phyloP scores from a whole-genome alignment of 2,113 vertebrate genomes.

The Xyliphius kryptos region DNA sequence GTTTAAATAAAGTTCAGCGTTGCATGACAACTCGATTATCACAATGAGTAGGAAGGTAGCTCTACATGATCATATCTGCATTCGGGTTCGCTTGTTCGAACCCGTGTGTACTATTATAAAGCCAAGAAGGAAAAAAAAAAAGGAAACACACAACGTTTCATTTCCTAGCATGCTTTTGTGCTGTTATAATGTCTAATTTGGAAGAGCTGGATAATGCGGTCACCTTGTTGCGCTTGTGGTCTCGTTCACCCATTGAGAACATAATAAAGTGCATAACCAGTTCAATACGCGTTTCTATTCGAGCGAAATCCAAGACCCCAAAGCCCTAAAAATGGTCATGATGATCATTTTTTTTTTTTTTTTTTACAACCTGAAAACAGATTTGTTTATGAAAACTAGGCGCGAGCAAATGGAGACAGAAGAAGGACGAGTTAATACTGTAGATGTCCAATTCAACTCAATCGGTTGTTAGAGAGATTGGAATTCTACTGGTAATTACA shows the following conservation, averaged over 20 bases:
- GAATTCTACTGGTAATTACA: conserved; percentile 11
- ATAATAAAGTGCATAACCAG: conserved; percentile 29
- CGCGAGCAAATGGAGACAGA: conserved; percentile 13
- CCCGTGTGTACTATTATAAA: too few species aligned
- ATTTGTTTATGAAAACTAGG: conserved; percentile 19
- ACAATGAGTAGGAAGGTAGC: conserved; percentile 39
- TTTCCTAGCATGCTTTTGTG: conserved; percentile 34
- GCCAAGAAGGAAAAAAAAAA: conserved; percentile 31
- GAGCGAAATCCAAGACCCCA: too few species aligned
- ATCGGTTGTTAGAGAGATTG: not conserved
- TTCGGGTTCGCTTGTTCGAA: conserved; percentile 13
- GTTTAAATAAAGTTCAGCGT: conserved; percentile 37
- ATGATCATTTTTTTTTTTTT: conserved; percentile 3
- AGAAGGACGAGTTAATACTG: conserved; percentile 10
- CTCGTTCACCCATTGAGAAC: conserved; percentile 29
- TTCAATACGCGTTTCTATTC: conserved; percentile 31
- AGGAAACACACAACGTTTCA: conserved; percentile 23
- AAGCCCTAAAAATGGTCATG: too few species aligned
- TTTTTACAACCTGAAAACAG: conserved; percentile 18
- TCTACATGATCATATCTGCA: conserved; percentile 36
- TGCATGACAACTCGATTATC: conserved; percentile 32
- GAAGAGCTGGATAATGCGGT: conserved; percentile 43
- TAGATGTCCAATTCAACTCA: conserved; percentile 17
- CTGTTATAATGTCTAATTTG: conserved; percentile 39
- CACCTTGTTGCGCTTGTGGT: conserved; percentile 19